Conservation (phyloP, 2,888 invertebrate genomes). For the Pandemis corylana region DNA sequence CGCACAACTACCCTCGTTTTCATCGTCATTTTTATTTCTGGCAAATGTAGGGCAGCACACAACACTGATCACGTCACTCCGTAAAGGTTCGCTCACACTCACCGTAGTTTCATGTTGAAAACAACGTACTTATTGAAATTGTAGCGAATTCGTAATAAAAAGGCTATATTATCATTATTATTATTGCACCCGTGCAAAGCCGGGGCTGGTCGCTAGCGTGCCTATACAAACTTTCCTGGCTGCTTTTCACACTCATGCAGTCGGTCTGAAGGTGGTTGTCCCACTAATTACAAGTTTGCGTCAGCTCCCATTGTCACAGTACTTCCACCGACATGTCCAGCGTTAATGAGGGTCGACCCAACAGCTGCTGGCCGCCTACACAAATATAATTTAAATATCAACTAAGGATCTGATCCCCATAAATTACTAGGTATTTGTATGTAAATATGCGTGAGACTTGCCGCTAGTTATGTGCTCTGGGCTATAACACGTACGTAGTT, state of each 20-base stretch:
- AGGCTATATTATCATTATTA: too few species aligned
- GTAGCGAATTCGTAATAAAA: too few species aligned
- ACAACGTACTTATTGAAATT: too few species aligned
- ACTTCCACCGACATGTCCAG: neutral
- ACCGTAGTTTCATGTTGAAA: too few species aligned
- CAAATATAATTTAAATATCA: constrained; percentile 9
- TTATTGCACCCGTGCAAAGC: too few species aligned
- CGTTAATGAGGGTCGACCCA: constrained; percentile 6
- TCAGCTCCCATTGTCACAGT: neutral
- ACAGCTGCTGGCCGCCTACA: constrained; percentile 7
- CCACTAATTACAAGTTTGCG: neutral
- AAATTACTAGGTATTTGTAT: neutral
- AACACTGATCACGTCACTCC: too few species aligned
- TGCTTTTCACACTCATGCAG: neutral
- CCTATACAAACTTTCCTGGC: too few species aligned
- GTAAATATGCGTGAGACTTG: constrained; percentile 1
- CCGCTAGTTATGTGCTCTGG: neutral
- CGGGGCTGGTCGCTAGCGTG: too few species aligned
- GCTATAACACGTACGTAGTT: neutral
- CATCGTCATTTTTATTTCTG: too few species aligned
- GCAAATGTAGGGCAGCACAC: too few species aligned
- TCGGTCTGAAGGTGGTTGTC: neutral
- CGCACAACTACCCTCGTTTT: too few species aligned
- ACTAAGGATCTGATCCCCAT: neutral
- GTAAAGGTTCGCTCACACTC: too few species aligned